phyloP scores from a whole-genome alignment of 1,140 invertebrate genomes.

The Drosophila murphyi region DNA sequence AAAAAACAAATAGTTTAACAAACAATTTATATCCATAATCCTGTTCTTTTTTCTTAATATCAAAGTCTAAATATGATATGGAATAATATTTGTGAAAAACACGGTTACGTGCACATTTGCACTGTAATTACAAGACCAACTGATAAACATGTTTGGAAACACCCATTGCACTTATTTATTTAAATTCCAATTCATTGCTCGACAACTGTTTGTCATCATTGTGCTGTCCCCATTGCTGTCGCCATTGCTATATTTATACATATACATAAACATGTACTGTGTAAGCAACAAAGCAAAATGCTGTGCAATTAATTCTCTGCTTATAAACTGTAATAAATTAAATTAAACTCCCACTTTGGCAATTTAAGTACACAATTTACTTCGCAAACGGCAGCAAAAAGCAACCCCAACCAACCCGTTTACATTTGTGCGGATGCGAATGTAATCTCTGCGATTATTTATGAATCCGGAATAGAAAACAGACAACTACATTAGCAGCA shows the following conservation, averaged over 20 bases:
- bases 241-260: not conserved
- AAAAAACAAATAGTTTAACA: too few relatives aligned
- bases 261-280: not conserved
- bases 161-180: constrained; percentile 12
- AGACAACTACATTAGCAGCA: constrained; percentile 12
- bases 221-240: not conserved
- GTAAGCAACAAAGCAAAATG: constrained; percentile 5
- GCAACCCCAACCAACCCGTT: constrained; percentile 13
- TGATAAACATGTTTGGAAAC: not conserved
- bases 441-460: constrained; percentile 57
- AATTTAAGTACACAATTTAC: constrained; percentile 53
- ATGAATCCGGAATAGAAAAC: constrained; percentile 39
- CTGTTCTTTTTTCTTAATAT: too few relatives aligned
- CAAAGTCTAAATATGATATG: too few relatives aligned
- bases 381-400: constrained; percentile 10
- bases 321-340: constrained; percentile 63
- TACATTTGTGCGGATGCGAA: constrained; percentile 2
- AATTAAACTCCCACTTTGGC: constrained; percentile 56
- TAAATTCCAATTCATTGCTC: constrained; percentile 37
- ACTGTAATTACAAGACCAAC: not conserved
- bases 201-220: not conserved
- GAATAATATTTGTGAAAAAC: not conserved
- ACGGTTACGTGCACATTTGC: not conserved
- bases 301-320: constrained; percentile 46
- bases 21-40: too few relatives aligned